phyloP scores from a whole-genome alignment of 2,888 invertebrate species.

The Germaria angustata region DNA sequence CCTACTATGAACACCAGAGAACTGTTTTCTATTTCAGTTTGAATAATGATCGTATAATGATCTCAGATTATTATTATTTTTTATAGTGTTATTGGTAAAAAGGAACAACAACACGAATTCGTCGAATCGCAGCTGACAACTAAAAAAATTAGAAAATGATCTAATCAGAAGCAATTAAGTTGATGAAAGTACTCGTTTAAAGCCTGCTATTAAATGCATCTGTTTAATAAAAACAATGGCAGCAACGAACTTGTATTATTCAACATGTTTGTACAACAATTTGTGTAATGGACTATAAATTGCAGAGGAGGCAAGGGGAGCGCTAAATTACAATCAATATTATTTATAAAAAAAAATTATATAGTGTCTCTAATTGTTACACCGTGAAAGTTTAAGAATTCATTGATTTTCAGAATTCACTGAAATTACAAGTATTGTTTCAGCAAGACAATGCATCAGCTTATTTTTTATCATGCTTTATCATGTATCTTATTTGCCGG shows the following conservation, averaged over 20 bases:
- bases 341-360: not conserved
- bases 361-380: not conserved
- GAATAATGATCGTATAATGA: too few relatives aligned
- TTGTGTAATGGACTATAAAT: not conserved
- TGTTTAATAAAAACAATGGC: not conserved
- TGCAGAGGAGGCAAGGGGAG: not conserved
- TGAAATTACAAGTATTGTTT: too few relatives aligned
- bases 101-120: constrained; percentile 24
- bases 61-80: constrained; percentile 37
- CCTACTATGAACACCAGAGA: constrained; percentile 34
- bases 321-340: not conserved
- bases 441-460: too few relatives aligned
- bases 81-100: constrained; percentile 3
- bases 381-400: not conserved
- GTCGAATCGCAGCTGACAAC: constrained; percentile 47
- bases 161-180: constrained; percentile 20
- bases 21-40: constrained; percentile 10
- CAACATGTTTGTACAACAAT: constrained; percentile 11
- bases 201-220: not conserved
- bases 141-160: constrained; percentile 60
- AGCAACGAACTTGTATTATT: not conserved
- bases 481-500: too few relatives aligned
- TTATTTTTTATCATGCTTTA: too few relatives aligned
- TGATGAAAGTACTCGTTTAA: not conserved
- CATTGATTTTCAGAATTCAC: too few relatives aligned